phyloP scores from a whole-genome alignment of 2,888 invertebrate genomes.

The Scaptomyza parva region DNA sequence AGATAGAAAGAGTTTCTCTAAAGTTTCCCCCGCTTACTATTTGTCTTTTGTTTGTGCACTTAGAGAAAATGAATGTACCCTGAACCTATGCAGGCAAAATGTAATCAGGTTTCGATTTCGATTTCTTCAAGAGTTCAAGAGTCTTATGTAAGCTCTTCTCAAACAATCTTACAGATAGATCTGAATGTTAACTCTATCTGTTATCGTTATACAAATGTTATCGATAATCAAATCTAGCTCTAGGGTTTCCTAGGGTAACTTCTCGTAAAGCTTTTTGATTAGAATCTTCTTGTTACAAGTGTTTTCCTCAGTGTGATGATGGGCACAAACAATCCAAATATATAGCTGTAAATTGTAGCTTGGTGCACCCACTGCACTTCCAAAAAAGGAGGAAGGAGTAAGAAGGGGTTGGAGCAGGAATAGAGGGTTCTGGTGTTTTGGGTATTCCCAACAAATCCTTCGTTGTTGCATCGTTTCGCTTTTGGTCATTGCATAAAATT shows the following conservation, averaged over 20 bases:
- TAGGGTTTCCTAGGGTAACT: too few relatives aligned
- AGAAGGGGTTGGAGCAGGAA: not conserved
- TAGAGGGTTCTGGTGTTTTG: not conserved
- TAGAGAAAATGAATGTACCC: not conserved
- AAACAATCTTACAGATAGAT: too few relatives aligned
- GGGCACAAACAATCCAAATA: not conserved
- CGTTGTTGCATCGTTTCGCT: not conserved
- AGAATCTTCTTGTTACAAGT: too few relatives aligned
- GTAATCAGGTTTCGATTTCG: too few relatives aligned
- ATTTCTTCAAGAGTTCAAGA: too few relatives aligned
- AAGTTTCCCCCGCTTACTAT: too few relatives aligned
- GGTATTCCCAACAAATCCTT: not conserved
- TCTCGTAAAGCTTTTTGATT: too few relatives aligned
- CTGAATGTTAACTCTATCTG: too few relatives aligned
- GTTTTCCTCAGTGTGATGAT: not conserved
- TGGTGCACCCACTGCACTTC: not conserved
- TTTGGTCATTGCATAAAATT: slow-evolving; percentile 36
- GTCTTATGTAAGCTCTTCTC: too few relatives aligned
- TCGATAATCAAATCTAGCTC: not conserved
- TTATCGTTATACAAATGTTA: too few relatives aligned
- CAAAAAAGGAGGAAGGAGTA: not conserved
- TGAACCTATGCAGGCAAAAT: too few relatives aligned
- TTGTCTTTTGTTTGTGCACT: not conserved
- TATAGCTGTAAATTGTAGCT: not conserved
- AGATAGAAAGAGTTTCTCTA: not conserved